phyloP scores from a whole-genome alignment of 2,113 vertebrate species.

The Heliornis fulica region DNA sequence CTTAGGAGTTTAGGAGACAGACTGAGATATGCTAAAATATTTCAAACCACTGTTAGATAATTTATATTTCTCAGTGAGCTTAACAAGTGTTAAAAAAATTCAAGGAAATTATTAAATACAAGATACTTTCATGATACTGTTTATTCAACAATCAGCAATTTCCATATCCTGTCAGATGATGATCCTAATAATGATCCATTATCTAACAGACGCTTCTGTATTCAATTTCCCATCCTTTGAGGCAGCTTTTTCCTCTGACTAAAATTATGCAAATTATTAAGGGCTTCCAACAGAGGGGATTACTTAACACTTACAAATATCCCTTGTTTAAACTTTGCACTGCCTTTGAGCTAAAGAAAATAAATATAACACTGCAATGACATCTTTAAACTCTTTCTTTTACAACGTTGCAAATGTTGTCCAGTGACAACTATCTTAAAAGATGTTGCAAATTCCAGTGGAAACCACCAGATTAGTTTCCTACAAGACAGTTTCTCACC shows the following conservation, averaged over 20 bases:
- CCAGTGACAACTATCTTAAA: not conserved
- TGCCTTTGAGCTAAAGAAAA: not conserved
- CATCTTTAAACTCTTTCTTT: not conserved
- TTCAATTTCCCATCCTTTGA: not conserved
- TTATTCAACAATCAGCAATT: not conserved
- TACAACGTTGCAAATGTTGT: not conserved
- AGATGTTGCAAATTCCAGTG: not conserved
- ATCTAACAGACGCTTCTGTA: not conserved
- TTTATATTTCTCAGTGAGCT: not conserved
- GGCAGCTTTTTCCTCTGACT: not conserved
- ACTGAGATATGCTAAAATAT: not conserved
- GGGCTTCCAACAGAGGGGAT: not conserved
- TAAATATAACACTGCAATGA: not conserved
- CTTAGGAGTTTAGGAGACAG: not conserved
- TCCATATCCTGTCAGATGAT: not conserved
- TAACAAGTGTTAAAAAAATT: not conserved
- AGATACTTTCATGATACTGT: not conserved
- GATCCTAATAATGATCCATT: not conserved
- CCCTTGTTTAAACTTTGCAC: not conserved
- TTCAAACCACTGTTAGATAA: not conserved
- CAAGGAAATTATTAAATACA: not conserved
- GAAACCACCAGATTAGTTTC: not conserved
- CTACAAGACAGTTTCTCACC: not conserved
- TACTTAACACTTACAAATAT: not conserved
- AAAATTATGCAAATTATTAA: not conserved